Evolutionary conservation across 2,113 vertebrate genomes (phyloP).

Genomic region (Chaenogobius annularis): DNA sequence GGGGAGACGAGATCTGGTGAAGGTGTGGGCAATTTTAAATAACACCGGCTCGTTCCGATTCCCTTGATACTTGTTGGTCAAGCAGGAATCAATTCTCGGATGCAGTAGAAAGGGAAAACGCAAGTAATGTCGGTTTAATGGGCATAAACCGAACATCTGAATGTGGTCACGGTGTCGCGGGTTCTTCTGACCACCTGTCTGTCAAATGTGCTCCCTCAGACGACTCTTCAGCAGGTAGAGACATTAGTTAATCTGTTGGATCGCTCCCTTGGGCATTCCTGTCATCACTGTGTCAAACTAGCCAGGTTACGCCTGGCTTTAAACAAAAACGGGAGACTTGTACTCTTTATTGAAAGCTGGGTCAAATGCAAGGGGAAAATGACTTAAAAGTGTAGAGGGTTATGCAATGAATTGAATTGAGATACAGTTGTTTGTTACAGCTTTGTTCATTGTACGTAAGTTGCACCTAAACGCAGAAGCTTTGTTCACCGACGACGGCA

Average conservation of each 20-base stretch:
- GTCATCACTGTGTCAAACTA: neutral
- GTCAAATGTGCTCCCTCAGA: neutral
- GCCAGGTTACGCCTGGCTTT: too few species aligned
- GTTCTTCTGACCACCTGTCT: neutral
- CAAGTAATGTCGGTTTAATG: neutral
- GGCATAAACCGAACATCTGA: neutral
- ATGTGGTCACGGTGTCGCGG: neutral
- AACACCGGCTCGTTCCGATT: constrained; percentile 9
- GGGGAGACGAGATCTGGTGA: constrained; percentile 34
- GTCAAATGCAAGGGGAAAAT: too few species aligned
- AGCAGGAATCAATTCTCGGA: constrained; percentile 31
- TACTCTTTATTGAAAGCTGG: too few species aligned
- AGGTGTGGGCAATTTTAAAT: constrained; percentile 43
- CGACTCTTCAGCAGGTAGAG: neutral
- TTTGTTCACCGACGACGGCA: too few species aligned
- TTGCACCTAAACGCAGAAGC: too few species aligned
- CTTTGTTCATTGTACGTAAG: too few species aligned
- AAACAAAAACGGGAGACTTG: too few species aligned
- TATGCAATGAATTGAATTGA: too few species aligned
- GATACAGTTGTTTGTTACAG: too few species aligned
- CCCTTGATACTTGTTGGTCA: constrained; percentile 11
- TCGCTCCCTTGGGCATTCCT: neutral
- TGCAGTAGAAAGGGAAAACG: neutral
- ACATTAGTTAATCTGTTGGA: neutral
- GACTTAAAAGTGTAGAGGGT: too few species aligned